Evolutionary conservation across 1,140 invertebrate genomes (phyloP), one percentile per base, ranked within the genome.

Genomic region (Helicorthomorpha holstii): DNA sequence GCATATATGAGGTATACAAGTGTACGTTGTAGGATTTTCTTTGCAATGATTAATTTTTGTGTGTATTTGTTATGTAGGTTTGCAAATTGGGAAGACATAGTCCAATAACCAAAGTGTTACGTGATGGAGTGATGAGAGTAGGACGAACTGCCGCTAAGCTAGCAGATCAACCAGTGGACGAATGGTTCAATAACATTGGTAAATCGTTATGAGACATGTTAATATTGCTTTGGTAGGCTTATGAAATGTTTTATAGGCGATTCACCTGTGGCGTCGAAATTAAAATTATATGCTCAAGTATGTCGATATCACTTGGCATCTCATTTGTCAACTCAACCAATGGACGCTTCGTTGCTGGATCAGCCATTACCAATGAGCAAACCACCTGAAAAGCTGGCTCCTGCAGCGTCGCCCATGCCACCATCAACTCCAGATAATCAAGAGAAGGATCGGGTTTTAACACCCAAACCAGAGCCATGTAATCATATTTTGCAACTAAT

Each of bases 81-180:
- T 93, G 89, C 67, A 79, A 86, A 55, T 70, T 96, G 48, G 93
- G 93, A 23, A 74, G 82, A 43, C 93, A 97, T 65, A 81, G 80
- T 54, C 86, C 90, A 1, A 83, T 94, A 16, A 77, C 80, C 1
- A 84, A 90, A 34, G 73, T 82, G 24, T 70, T 84, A 22, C 75
- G 82, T 19, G 89, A 95, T 64, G 93, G 92, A 22, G 85, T 98
- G 52, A 73, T 96, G 27, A 74, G 86, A 48, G 85, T 95, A 12
- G 82, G 85, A 3, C 81, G 82, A 63, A 73, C 73, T 1, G 73
- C 75, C 1, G 70, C 74, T 19, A 66, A 66, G 56, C 60, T 77
- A 4, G 71, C 71, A n/a, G 76, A 80, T 49, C 81, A 85, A 64
- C 75, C 78, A 1, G 68, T 85, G 1, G 91, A 95, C 59, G 90